A percentile compares a stretch with the other conserved stretches of the same genome.
Conservation (phyloP, 2,888 invertebrate genomes). For the Tuta absoluta region DNA sequence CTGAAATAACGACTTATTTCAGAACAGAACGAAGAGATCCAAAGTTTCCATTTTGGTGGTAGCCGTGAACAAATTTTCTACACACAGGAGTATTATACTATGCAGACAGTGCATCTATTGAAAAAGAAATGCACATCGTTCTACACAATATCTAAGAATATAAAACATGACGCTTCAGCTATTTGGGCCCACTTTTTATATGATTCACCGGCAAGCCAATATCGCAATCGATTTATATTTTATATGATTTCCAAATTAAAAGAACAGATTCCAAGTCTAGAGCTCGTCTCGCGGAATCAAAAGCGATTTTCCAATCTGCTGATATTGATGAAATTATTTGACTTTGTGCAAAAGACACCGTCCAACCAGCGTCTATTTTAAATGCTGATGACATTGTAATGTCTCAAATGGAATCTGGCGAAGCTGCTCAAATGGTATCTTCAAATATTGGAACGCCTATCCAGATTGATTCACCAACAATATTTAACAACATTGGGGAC, state of each 20-base stretch:
- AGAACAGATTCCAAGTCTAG: background rate
- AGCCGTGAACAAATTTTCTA: background rate
- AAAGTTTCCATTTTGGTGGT: conserved; percentile 2
- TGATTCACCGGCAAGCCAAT: conserved; percentile 15
- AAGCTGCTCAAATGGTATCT: too few species aligned
- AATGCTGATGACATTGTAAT: too few species aligned
- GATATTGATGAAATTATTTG: too few species aligned
- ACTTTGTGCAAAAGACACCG: too few species aligned
- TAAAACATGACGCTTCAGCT: conserved; percentile 18
- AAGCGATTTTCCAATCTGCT: too few species aligned
- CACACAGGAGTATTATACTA: background rate
- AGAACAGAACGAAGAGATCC: conserved; percentile 18
- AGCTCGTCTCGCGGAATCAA: conserved; percentile 10
- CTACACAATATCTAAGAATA: conserved; percentile 15
- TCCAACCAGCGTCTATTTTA: too few species aligned
- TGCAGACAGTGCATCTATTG: background rate
- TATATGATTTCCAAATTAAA: conserved; percentile 7
- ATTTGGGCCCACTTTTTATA: conserved; percentile 21
- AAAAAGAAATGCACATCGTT: background rate
- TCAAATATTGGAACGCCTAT: background rate
- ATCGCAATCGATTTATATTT: conserved; percentile 18
- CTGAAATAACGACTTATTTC: too few species aligned
- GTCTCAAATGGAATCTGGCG: too few species aligned
- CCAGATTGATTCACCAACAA: conserved; percentile 8
- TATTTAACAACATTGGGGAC: conserved; percentile 7